Conservation (phyloP, 2,113 vertebrate species). For the Lepus timidus region DNA sequence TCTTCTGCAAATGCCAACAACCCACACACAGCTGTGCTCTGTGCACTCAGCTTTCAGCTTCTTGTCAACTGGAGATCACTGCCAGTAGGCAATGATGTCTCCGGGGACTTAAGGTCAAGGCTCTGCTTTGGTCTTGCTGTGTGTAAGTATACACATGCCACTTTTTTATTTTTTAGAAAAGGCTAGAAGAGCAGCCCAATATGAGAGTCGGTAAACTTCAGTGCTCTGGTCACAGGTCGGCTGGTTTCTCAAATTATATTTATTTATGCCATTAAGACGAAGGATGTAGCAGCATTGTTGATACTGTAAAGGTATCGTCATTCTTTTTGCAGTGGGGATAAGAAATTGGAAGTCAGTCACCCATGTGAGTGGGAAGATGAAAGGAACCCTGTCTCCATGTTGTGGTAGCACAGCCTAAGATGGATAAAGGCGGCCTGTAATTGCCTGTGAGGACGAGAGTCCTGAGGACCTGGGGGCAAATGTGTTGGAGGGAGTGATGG, state of each 20-base stretch:
- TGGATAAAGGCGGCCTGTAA: slow-evolving; percentile 56
- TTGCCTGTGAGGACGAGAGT: slow-evolving; percentile 1
- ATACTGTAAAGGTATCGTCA: slow-evolving; percentile 22
- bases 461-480: not conserved
- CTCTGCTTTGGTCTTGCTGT: not conserved
- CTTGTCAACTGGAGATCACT: not conserved
- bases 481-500: slow-evolving; percentile 71
- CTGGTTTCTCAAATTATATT: slow-evolving; percentile 64
- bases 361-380: slow-evolving; percentile 71
- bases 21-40: accelerated
- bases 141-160: not conserved
- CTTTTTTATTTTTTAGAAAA: not conserved
- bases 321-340: slow-evolving; percentile 58
- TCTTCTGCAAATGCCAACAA: not conserved
- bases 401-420: slow-evolving; percentile 27
- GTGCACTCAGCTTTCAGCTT: not conserved
- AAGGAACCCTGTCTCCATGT: not conserved
- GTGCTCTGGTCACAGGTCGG: slow-evolving; percentile 50
- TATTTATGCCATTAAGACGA: slow-evolving; percentile 75
- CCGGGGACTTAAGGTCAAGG: not conserved
- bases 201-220: slow-evolving; percentile 32
- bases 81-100: not conserved
- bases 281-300: slow-evolving; percentile 44
- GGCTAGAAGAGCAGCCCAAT: not conserved
- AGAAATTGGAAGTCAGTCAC: slow-evolving; percentile 78